Conservation (phyloP, 1,140 invertebrate genomes). For the Protaetia brevitarsis region DNA sequence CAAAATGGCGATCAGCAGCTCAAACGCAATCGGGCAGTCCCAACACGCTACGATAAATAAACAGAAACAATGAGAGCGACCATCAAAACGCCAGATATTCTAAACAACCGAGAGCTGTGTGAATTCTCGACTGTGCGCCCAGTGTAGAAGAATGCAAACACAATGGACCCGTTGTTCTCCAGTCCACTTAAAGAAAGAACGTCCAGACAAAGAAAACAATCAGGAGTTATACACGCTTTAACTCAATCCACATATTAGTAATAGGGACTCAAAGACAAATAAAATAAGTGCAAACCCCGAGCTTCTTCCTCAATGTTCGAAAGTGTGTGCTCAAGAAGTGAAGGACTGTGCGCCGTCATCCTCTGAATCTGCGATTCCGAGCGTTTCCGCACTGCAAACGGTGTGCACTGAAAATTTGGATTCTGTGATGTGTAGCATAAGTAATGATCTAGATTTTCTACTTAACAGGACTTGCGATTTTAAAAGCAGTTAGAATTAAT, state of each 20-base stretch:
- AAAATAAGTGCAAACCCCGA: too few species aligned
- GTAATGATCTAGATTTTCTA: conserved; percentile 20
- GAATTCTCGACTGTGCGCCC: not conserved
- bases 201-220: too few species aligned
- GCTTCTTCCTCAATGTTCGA: too few species aligned
- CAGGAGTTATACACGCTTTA: too few species aligned
- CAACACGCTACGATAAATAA: not conserved
- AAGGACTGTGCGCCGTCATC: too few species aligned
- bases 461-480: not conserved
- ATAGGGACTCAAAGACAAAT: too few species aligned
- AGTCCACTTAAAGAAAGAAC: too few species aligned
- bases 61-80: not conserved
- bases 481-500: not conserved
- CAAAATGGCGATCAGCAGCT: not conserved
- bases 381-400: too few species aligned
- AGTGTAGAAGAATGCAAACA: not conserved
- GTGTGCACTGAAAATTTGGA: conserved; percentile 13
- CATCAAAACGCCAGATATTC: conserved; percentile 7
- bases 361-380: too few species aligned
- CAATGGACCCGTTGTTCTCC: too few species aligned
- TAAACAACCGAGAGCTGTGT: conserved; percentile 8
- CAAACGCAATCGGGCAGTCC: not conserved
- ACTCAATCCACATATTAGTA: too few species aligned
- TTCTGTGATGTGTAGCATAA: conserved; percentile 21
- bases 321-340: too few species aligned